A percentile compares a stretch with the other conserved stretches of the same genome.
Conservation (phyloP, 2,797 vertebrate species). For the Channallabes apus region DNA sequence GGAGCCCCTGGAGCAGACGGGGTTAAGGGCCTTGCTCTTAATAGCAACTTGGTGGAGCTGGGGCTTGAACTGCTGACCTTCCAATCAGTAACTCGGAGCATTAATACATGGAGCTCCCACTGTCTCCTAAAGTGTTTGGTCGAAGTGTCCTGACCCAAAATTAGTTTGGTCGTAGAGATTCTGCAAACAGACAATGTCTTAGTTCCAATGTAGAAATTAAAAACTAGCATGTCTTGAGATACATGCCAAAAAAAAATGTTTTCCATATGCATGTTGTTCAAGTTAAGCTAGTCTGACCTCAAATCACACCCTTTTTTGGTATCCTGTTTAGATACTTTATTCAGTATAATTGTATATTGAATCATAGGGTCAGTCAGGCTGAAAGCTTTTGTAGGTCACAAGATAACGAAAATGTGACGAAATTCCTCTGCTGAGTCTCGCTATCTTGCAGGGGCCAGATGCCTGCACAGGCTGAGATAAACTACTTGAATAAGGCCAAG, state of each 20-base stretch:
- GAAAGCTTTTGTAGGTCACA: background rate
- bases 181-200: no score
- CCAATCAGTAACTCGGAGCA: no score
- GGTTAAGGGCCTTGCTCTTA: no score
- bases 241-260: background rate
- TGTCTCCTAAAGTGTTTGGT: no score
- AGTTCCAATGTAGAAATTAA: no score
- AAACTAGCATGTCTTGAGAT: background rate
- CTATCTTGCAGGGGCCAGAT: slow-evolving; percentile 83
- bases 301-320: background rate
- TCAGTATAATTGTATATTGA: background rate
- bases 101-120: no score
- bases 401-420: background rate
- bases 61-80: no score
- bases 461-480: slow-evolving; percentile 95
- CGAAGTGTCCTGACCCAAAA: no score
- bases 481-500: slow-evolving; percentile 98
- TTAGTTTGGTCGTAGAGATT: no score
- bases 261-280: background rate
- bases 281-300: background rate
- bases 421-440: background rate
- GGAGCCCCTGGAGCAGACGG: no score
- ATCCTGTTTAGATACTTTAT: background rate
- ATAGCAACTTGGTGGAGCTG: no score
- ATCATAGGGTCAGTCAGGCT: background rate